Evolutionary conservation across 2,888 invertebrate genomes (phyloP), one percentile per base, ranked within the genome.

Genomic region (Entomobrya proxima): DNA sequence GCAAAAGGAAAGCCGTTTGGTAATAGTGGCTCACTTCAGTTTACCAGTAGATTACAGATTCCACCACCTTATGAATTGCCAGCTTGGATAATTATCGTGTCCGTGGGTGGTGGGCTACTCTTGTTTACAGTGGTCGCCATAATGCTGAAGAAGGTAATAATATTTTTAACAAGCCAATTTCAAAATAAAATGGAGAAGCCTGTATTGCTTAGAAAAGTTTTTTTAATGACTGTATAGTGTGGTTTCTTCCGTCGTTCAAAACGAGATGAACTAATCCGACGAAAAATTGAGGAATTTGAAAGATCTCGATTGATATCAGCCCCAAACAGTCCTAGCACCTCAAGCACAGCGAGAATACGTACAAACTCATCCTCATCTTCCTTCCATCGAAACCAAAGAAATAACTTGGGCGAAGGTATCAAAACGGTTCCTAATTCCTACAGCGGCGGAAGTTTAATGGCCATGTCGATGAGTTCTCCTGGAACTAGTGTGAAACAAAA

Each of bases 71-170:
- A 69, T 13, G 87, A 88, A n/a, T 21, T 88, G 24, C 82, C 85
- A 30, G 85, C 87, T 4, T 88, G 87, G 88, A 87, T 88, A 78
- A 50, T 88, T 27, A 84, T 88, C 32, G 72, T 86, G 2, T 69
- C 88, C 2, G 76, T 84, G 15, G 86, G 79, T 1, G 75, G 80
- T 40, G 88, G 88, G 30, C 47, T 88, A 1, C 35, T 87, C 21
- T 27, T 84, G 2, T 74, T 88, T 11, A 47, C 84, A 7, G 4
- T 87, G 2, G 21, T 87, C 7, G 77, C 80, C 15, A 27, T 88
- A 7, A 40, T 85, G 35, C 69, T 88, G 0, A 75, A 69, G 3
- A 87, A 77, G 81, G 87, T 87, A 77, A 35, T 9, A 30, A 2
- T 61, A n/a, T 35, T 18, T n/a, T 1, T 35, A 35, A 27, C 1